These are phyloP conservation scores for Steinernema carpocapsae DNA, from an alignment of 2,888 invertebrate species.

Conservation along the genomic window DNA sequence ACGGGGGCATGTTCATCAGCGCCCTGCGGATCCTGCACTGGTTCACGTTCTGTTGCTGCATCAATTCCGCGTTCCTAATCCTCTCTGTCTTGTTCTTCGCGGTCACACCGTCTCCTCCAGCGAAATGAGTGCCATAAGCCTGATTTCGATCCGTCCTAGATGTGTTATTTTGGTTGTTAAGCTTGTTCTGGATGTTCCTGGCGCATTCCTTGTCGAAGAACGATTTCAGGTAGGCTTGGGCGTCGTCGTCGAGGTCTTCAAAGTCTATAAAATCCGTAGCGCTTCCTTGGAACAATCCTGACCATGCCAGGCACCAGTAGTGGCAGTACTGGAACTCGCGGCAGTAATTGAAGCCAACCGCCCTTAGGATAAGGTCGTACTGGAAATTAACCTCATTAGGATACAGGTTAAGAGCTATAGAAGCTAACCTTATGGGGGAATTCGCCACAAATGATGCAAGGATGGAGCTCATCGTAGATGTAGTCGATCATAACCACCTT, in stretches of 20 bases:
- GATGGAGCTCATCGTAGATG: not conserved
- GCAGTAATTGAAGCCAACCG: not conserved
- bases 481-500: constrained; percentile 13
- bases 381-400: not conserved
- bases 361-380: constrained; percentile 2
- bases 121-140: not conserved
- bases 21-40: not conserved
- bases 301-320: not conserved
- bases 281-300: not conserved
- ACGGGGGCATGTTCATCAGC: not conserved
- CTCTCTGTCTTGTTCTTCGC: not conserved
- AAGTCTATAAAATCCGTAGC: constrained; percentile 2
- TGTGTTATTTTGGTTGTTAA: too few species aligned
- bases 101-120: too few species aligned
- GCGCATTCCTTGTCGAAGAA: not conserved
- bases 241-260: not conserved
- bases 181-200: not conserved
- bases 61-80: not conserved
- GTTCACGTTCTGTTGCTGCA: not conserved
- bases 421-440: constrained; percentile 1
- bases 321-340: constrained; percentile 1
- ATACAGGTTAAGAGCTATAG: not conserved
- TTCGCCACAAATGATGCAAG: not conserved
- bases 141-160: not conserved
- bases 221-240: not conserved